Evolutionary conservation across 2,797 vertebrate genomes (phyloP), one percentile per base, ranked within the genome.

Genomic region (Balearica regulorum): DNA sequence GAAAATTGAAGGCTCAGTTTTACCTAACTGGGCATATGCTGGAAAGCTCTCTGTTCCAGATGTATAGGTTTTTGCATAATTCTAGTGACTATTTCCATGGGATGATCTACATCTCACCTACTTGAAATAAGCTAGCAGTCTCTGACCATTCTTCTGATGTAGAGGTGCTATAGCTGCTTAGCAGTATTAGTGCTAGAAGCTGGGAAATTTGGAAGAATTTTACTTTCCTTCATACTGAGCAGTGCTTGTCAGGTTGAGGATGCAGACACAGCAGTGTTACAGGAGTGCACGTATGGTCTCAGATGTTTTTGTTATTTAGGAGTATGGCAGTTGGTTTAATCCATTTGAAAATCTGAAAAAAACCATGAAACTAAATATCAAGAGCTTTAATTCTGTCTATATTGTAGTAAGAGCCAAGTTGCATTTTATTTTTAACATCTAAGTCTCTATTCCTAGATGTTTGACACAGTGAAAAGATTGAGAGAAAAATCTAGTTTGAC

Each of bases 401-500:
- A 16, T 19, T 41, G 16, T 20, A 44, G n/a, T 18, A 12, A 90
- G 9, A 91, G 2, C 65, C 29, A 79, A 95, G 69, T 35, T 64
- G 84, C 5, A 6, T 93, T 78, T 89, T 54, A 31, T 55, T 94
- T 97, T 93, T 93, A 93, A 96, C 83, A 60, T 89, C 55, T 80
- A 78, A 48, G 29, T 91, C 46, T 90, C 54, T 97, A 22, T 87
- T 97, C 79, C 79, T 83, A 99, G 99, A 99, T 99, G 98, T 99
- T 99, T 98, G 99, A 99, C 93, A 98, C 98, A 57, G 98, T 99
- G 72, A 99, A 99, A 97, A 98, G 98, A 97, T 96, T 99, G 93
- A 98, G 99, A 97, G 99, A 99, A 98, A 99, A 99, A 94, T 99
- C 98, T 60, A 98, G 97, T 97, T 98, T 99, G 87, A 96, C 98